These are phyloP conservation scores for Tribolium castaneum DNA, from an alignment of 1,140 invertebrate species.

Conservation along the genomic window DNA sequence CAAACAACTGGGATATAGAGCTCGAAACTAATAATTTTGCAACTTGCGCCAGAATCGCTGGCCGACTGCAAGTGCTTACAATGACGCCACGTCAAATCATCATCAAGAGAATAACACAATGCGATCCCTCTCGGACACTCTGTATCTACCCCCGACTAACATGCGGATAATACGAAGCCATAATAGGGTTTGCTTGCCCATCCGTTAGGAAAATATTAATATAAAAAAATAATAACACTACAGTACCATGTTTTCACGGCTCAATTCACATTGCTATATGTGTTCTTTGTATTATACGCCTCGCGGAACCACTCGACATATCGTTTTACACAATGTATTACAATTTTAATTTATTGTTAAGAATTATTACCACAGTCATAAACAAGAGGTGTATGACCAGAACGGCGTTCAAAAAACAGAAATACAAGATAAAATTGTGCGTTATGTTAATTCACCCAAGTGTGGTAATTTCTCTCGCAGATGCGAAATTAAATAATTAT, in stretches of 20 bases:
- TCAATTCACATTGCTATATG: constrained; percentile 14
- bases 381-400: not conserved
- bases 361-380: not conserved
- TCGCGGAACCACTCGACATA: not conserved
- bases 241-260: constrained; percentile 28
- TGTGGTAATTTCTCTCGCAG: not conserved
- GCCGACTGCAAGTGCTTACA: constrained; percentile 51
- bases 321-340: constrained; percentile 12
- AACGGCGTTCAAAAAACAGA: not conserved
- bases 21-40: constrained; percentile 2
- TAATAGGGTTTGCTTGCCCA: constrained; percentile 49
- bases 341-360: constrained; percentile 5
- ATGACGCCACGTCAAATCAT: constrained; percentile 52
- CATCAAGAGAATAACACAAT: constrained; percentile 46
- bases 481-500: constrained; percentile 14
- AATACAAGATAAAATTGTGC: not conserved
- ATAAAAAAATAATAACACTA: constrained; percentile 49
- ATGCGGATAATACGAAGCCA: constrained; percentile 50
- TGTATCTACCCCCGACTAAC: constrained; percentile 46
- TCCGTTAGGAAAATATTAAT: constrained; percentile 50
- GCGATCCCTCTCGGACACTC: constrained; percentile 44
- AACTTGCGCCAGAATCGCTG: constrained; percentile 34
- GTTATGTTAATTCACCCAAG: constrained; percentile 3
- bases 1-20: too few relatives aligned
- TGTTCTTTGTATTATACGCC: not conserved